phyloP scores from a whole-genome alignment of 2,797 vertebrate species.

The Neopelma chrysocephalum region DNA sequence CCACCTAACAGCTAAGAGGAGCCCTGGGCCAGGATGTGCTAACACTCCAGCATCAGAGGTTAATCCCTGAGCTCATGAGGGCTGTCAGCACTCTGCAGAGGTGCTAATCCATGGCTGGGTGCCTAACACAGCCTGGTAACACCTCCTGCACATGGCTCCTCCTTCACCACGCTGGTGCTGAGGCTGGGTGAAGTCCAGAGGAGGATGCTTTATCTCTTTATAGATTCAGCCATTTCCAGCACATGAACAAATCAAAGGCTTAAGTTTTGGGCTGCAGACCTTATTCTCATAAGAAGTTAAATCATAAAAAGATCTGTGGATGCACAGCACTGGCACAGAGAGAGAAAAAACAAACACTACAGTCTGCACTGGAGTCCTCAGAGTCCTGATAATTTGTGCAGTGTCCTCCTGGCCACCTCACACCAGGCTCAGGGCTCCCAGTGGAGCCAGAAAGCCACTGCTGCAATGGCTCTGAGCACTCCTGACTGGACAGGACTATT shows the following conservation, averaged over 20 bases:
- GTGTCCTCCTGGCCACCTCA: background rate
- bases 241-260: background rate
- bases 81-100: slow-evolving; percentile 14
- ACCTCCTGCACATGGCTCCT: background rate
- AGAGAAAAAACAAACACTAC: background rate
- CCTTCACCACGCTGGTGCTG: background rate
- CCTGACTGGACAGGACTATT: background rate
- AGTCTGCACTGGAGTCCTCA: background rate
- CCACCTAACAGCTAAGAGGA: background rate
- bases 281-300: background rate
- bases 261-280: background rate
- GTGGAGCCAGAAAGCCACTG: background rate
- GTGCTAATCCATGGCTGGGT: background rate
- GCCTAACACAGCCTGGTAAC: background rate
- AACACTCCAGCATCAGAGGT: background rate
- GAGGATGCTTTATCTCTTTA: background rate
- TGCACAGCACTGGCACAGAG: background rate
- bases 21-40: background rate
- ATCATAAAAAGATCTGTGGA: background rate
- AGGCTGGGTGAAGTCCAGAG: background rate
- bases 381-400: background rate
- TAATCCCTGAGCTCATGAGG: background rate
- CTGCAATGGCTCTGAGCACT: background rate
- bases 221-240: background rate
- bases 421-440: background rate